phyloP scores from a whole-genome alignment of 2,888 invertebrate species.

The Spodoptera littoralis region DNA sequence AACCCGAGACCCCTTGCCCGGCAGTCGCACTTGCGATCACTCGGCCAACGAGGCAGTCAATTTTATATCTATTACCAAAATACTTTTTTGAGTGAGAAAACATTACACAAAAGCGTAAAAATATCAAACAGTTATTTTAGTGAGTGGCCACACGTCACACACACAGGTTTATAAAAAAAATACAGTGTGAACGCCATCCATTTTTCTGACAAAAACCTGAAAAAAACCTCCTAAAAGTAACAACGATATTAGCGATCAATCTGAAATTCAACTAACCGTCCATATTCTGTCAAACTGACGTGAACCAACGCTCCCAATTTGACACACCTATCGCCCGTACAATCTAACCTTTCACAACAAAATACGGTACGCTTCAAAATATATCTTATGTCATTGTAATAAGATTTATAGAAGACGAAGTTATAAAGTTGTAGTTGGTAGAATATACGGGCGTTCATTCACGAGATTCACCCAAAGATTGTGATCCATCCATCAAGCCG shows the following conservation, averaged over 20 bases:
- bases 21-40: too few relatives aligned
- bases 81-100: too few relatives aligned
- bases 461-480: conserved; percentile 84
- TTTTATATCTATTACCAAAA: too few relatives aligned
- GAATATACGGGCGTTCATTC: conserved; percentile 83
- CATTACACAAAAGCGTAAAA: too few relatives aligned
- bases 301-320: conserved; percentile 78
- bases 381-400: conserved; percentile 47
- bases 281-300: conserved; percentile 77
- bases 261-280: conserved; percentile 76
- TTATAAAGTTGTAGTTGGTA: conserved; percentile 55
- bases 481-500: conserved; percentile 87
- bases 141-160: background rate
- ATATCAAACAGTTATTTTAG: too few relatives aligned
- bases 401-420: conserved; percentile 43
- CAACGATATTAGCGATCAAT: conserved; percentile 71
- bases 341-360: conserved; percentile 62
- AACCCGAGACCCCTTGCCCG: too few relatives aligned
- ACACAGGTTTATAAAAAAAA: conserved; percentile 4
- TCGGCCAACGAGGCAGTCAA: too few relatives aligned
- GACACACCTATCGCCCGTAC: conserved; percentile 78
- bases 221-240: conserved; percentile 48
- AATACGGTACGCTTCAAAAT: conserved; percentile 46
- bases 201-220: conserved; percentile 26
- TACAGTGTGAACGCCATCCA: conserved; percentile 13